Evolutionary conservation across 1,140 invertebrate genomes (phyloP).

Genomic region (Microplitis demolitor): DNA sequence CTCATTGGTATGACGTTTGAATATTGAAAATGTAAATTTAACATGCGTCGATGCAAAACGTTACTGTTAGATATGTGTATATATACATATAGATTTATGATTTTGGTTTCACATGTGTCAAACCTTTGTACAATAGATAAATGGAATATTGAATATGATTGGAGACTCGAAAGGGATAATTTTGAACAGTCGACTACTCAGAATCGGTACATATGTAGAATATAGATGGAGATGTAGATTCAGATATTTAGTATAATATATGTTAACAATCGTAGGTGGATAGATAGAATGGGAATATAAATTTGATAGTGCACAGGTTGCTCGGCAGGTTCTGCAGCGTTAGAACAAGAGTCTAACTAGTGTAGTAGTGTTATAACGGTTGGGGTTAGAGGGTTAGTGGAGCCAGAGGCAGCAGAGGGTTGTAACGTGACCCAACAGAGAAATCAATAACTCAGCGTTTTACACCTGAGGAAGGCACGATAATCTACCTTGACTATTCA

Average conservation of each 20-base stretch:
- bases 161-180: neutral
- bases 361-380: neutral
- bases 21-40: neutral
- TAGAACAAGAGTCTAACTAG: neutral
- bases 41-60: conserved; percentile 10
- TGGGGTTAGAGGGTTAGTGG: neutral
- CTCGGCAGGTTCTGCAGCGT: conserved; percentile 21
- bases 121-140: neutral
- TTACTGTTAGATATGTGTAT: neutral
- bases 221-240: too few relatives aligned
- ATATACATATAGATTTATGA: neutral
- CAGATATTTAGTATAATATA: neutral
- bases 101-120: conserved; percentile 14
- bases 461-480: conserved; percentile 32
- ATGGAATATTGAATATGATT: neutral
- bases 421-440: conserved; percentile 34
- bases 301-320: neutral
- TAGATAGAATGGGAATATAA: neutral
- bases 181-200: neutral
- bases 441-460: conserved; percentile 42
- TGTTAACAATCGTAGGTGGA: neutral
- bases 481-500: conserved; percentile 25
- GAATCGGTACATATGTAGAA: neutral
- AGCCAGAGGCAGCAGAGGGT: neutral
- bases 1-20: too few relatives aligned